Base-by-base conservation (phyloP, 2,888 invertebrate species). In the Megaustenia siamemsis region DNA sequence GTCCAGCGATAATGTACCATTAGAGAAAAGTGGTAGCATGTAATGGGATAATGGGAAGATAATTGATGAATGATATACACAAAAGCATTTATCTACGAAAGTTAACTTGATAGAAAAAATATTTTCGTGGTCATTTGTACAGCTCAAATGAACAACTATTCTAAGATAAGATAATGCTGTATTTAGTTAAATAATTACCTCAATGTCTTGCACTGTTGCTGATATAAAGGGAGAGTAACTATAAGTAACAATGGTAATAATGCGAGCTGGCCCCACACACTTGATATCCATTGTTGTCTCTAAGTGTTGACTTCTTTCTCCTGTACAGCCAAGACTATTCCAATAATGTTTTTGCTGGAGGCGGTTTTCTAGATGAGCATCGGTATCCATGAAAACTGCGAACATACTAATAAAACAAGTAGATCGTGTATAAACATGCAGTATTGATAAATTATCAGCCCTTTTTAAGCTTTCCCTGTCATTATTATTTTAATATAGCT, bases 211-310 rank as follows among this genome's bases (percentile, higher is more conserved):
- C 12, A 68, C 28, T 24, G n/a, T 35, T 40, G 60, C 40, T 6
- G 28, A 35, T 28, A 40, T 56, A 45, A 45, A 35, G 38, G 56
- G 40, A 10, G 60, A 38, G n/a, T 60, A 38, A 60, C 77, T 45
- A 40, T 77, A 77, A 43, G 60, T 56, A 60, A 77, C 77, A 60
- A 80, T 35, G 5, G 35, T 80, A 53, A 80, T 49, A 28, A 32
- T 79, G 18, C 60, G 35, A n/a, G 77, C 77, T 77, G 35, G 38
- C 40, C 56, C 77, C 5, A 38, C 15, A 40, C 77, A 77, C 60
- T 43, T 24, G 21, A 77, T 56, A 10, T 77, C 60, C 35, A 77
- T 77, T 10, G n/a, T 56, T 28, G 77, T 40, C 12, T 15, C 40
- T 24, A 40, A 24, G 60, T 40, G 40, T 10, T 77, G 35, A 32